Conservation (phyloP, 2,888 invertebrate species). For the Phyto melanocephala region DNA sequence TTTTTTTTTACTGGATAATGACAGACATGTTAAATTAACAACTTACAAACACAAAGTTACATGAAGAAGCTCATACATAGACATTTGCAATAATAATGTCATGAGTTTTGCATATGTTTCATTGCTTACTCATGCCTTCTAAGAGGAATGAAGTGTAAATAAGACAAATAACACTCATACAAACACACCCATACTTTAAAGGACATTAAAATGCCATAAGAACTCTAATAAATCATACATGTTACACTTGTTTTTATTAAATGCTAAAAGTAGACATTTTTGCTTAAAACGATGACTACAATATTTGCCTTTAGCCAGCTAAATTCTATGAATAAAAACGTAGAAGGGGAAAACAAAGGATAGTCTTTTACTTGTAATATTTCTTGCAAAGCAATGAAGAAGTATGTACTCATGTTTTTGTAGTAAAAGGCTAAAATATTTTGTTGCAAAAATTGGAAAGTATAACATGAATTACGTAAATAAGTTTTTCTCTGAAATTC, state of each 20-base stretch:
- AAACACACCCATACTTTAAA: background rate
- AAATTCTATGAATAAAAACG: background rate
- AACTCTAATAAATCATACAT: background rate
- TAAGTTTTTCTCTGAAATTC: too few species aligned
- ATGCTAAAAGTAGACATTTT: background rate
- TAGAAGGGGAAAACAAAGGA: background rate
- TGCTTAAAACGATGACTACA: background rate
- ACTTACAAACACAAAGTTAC: too few species aligned
- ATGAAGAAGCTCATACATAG: too few species aligned
- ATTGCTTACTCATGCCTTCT: background rate
- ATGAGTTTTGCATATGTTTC: background rate
- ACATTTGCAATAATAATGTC: constrained; percentile 17
- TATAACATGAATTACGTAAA: too few species aligned
- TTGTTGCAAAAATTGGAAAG: too few species aligned
- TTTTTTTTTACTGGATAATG: too few species aligned
- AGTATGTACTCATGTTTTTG: too few species aligned
- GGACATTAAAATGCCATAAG: background rate
- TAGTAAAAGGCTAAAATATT: too few species aligned
- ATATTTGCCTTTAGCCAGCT: background rate
- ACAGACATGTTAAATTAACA: too few species aligned
- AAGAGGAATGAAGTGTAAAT: background rate
- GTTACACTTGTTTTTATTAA: constrained; percentile 9
- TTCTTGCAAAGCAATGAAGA: background rate
- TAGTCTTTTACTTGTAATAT: background rate
- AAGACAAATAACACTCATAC: background rate